Evolutionary conservation across 2,113 vertebrate species (phyloP), one percentile per base, ranked within the genome.

Genomic region (Ochotona curzoniae): DNA sequence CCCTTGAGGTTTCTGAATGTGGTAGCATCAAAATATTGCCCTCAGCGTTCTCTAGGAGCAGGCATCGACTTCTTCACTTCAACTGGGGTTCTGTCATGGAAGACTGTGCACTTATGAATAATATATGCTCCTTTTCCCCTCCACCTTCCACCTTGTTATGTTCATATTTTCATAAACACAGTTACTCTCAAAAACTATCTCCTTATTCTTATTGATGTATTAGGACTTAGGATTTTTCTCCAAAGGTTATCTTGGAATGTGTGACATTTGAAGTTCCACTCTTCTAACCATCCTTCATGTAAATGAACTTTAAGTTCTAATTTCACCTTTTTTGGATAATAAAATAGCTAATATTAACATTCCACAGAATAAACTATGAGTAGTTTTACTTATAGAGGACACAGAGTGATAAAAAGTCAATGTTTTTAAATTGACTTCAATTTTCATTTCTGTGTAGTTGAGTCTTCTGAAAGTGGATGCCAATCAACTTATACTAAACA

Each of bases 271-370:
- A 17, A 44, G 28, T 49, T 93, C 71, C 3, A 89, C 8, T 70
- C 11, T 10, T 7, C 60, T 80, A 32, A 93, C 61, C 49, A 87
- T 87, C n/a, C 32, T 91, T 93, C 83, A n/a, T 13, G 8, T 57
- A 26, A 49, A 49, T 1, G 5, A 51, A 35, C 21, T 78, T 70
- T 67, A 86, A 79, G 21, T 17, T 71, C 35, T 4, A 83, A 11
- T 38, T 70, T 75, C 69, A 26, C 54, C 47, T 67, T 87, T 51
- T 91, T 71, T 86, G 21, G 76, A 82, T 94, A 89, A 80, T 94
- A 47, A 74, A 70, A 32, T 30, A 88, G 35, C 30, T 81, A 71
- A 10, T 60, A 60, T 60, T 60, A 20, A 18, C 35, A 57, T 66
- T 4, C 7, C 26, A 74, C 9, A 54, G 30, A 89, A 47, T 47